Evolutionary conservation across 2,113 vertebrate genomes (phyloP).

Genomic region (Prunella himalayana): DNA sequence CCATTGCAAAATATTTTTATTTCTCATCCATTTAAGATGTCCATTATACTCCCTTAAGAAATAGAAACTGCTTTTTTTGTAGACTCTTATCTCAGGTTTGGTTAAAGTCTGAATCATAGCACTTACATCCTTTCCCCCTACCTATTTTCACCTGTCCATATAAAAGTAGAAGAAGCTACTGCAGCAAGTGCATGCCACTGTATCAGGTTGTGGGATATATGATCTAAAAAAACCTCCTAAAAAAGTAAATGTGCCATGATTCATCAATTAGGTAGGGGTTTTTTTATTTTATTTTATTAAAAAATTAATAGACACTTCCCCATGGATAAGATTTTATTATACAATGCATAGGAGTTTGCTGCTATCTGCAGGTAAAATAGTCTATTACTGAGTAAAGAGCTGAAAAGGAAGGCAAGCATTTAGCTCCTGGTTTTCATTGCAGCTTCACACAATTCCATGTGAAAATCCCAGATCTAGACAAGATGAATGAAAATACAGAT

Average conservation of each 20-base stretch:
- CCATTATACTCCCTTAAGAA: background rate
- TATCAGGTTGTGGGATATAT: background rate
- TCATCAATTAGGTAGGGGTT: background rate
- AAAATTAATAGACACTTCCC: background rate
- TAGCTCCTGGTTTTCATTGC: background rate
- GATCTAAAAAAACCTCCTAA: background rate
- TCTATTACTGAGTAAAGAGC: slow-evolving; percentile 22
- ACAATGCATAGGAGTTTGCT: slow-evolving; percentile 51
- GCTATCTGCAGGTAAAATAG: slow-evolving; percentile 66
- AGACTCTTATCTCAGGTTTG: background rate
- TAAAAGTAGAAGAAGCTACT: background rate
- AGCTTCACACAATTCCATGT: background rate
- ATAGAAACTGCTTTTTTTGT: background rate
- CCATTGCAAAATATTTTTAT: background rate
- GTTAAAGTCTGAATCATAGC: background rate
- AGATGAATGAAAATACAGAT: background rate
- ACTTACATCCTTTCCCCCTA: background rate
- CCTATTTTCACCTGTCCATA: background rate
- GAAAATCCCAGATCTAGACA: background rate
- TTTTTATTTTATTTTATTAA: background rate
- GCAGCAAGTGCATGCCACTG: background rate
- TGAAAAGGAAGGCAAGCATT: background rate
- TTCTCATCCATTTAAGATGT: background rate
- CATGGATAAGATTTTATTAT: background rate
- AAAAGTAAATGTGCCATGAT: background rate